These are phyloP conservation scores for Parotocinclus haroldoi DNA, from an alignment of 2,797 vertebrate species.

Conservation along the genomic window DNA sequence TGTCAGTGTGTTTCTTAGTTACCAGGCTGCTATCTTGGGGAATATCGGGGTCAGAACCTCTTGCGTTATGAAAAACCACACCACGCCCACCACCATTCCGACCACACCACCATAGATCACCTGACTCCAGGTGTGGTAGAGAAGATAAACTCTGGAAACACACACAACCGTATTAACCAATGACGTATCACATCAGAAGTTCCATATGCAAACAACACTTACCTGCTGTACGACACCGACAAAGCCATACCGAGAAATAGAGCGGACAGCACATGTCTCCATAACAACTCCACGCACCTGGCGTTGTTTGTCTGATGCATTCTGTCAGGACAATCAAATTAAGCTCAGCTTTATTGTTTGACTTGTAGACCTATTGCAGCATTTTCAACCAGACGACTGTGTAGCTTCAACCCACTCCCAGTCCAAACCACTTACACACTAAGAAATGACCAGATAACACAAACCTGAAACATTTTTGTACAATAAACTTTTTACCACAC, in stretches of 20 bases:
- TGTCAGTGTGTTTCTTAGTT: conserved; percentile 51
- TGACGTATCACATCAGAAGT: too few relatives aligned
- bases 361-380: too few relatives aligned
- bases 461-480: too few relatives aligned
- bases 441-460: too few relatives aligned
- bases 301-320: conserved; percentile 99
- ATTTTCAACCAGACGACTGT: too few relatives aligned
- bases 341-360: too few relatives aligned
- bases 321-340: conserved; percentile 65
- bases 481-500: too few relatives aligned
- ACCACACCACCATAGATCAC: conserved; percentile 88
- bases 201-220: too few relatives aligned
- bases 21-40: conserved; percentile 97
- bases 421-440: too few relatives aligned
- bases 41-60: conserved; percentile 96
- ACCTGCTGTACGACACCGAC: conserved; percentile 97
- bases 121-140: conserved; percentile 98
- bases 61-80: conserved; percentile 96
- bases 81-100: conserved; percentile 82
- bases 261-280: conserved; percentile 93
- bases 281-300: conserved; percentile 93
- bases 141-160: conserved; percentile 85
- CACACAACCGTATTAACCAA: background rate
- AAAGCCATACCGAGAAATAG: conserved; percentile 85
- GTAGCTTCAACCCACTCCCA: too few relatives aligned